Base-by-base conservation (phyloP, 2,888 invertebrate genomes). In the Polydrusus pterygomalis region DNA sequence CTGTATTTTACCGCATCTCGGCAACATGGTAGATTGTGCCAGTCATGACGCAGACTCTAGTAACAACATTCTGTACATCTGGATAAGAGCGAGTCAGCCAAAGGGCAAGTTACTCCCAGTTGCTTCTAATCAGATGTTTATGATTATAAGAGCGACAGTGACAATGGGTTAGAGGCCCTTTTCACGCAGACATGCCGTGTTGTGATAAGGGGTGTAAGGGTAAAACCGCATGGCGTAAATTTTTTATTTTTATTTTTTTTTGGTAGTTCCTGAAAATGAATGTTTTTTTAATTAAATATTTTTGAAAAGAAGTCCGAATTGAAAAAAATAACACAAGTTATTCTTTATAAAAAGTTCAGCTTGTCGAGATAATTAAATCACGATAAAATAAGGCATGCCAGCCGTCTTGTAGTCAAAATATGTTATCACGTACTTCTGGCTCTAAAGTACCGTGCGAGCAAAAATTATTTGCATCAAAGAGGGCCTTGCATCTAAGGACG, bases 21-120 rank as follows among this genome's bases (percentile, higher is more conserved):
- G 34, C 34, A 34, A 34, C 34, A 34, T 7, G 8, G 34, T 9
- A 7, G 34, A 34, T 7, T 6, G 9, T 34, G 34, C 2, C 34
- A 7, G 34, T 34, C 34, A 34, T 7, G 8, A 34, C 8, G 8
- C 8, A 34, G 34, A 34, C 34, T 1, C 34, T 34, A 8, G 84
- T 83, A 85, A 85, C 85, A 83, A 85, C 84, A 85, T 85, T 85
- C 84, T 84, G 84, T 84, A 83, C 85, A 85, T 86, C 84, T 85
- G 85, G 83, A 77, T 82, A 80, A 81, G 79, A 79, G 79, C 72
- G 17, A 58, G 38, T 38, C 43, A 49, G 58, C 69, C 64, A 63
- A 64, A 65, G 72, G 72, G 65, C 64, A 70, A 62, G 49, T 58
- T 10, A 30, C 70, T 47, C 54, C 56, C 64, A 20, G 63, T 38